These are phyloP conservation scores for Drosophila subquinaria DNA, from an alignment of 2,888 invertebrate species.

Conservation along the genomic window DNA sequence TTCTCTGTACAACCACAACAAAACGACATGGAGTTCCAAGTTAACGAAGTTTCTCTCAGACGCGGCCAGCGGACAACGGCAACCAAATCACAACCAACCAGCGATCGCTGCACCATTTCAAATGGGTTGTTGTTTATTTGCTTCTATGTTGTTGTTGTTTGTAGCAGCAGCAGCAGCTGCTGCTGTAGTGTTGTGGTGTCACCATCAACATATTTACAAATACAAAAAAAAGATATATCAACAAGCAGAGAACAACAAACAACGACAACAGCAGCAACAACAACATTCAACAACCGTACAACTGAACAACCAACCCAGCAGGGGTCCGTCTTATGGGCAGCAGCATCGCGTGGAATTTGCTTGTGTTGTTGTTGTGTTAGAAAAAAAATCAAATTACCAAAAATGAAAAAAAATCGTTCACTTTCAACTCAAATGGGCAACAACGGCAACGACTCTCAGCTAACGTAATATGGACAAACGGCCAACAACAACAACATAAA, in stretches of 20 bases:
- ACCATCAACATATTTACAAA: slow-evolving; percentile 14
- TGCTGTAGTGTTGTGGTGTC: slow-evolving; percentile 11
- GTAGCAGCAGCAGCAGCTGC: slow-evolving; percentile 13
- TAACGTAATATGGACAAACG: slow-evolving; percentile 63
- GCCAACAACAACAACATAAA: slow-evolving; percentile 14
- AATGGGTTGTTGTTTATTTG: slow-evolving; percentile 34
- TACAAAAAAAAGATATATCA: not conserved
- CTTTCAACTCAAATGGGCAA: slow-evolving; percentile 69
- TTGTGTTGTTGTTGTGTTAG: slow-evolving; percentile 66
- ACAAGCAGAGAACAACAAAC: slow-evolving; percentile 22
- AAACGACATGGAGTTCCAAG: slow-evolving; percentile 75
- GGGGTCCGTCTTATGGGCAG: slow-evolving; percentile 52
- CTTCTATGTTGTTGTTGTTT: not conserved
- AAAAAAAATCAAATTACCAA: slow-evolving; percentile 45
- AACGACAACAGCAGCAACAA: slow-evolving; percentile 36
- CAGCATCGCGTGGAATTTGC: slow-evolving; percentile 64
- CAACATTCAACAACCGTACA: slow-evolving; percentile 34
- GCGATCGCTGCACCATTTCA: slow-evolving; percentile 28
- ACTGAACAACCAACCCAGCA: slow-evolving; percentile 25
- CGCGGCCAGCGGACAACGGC: slow-evolving; percentile 52
- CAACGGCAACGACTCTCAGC: slow-evolving; percentile 62
- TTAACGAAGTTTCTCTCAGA: slow-evolving; percentile 72
- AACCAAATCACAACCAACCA: slow-evolving; percentile 36
- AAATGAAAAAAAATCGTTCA: slow-evolving; percentile 64
- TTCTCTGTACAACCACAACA: slow-evolving; percentile 67